Base-by-base conservation (phyloP, 2,797 vertebrate genomes). In the Caiman crocodilus region DNA sequence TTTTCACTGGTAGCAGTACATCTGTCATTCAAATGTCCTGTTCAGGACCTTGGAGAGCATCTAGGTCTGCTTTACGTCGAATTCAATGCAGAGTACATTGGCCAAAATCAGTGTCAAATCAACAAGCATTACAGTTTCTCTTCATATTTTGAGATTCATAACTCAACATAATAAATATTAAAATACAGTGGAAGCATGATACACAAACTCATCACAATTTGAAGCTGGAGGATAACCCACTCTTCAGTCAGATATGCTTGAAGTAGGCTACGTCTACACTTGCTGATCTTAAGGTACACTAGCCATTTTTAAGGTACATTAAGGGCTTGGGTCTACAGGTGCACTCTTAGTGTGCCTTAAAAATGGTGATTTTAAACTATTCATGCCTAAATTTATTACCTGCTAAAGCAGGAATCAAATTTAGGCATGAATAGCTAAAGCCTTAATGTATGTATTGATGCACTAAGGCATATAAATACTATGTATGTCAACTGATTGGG, bases 11-110 rank as follows among this genome's bases (percentile, higher is more conserved):
- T 79, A 90, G 84, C 50, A 78, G 73, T 67, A 79, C 2, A 10
- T 80, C 89, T 79, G 2, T 0, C 90, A 91, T 55, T 65, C 90
- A 75, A 56, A 71, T 14, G 5, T 71, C 21, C 4, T 50, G 84
- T 97, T 97, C 98, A 98, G 98, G 3, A 98, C 98, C 97, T 95
- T 93, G 98, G 98, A 98, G 96, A 98, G 98, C 85, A 25, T 73
- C 76, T 2, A 7, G 5, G 75, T 50, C 73, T 73, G 30, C n/a
- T 76, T 82, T 67, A 10, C 13, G 42, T 16, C 0, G 0, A 4
- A 0, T 60, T 57, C 30, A 0, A 1, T 0, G 2, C 15, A 5
- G 16, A 3, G 16, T 0, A 0, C 28, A 10, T 25, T 75, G 55
- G 80, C 16, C 28, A 25, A 69, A 76, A 35, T 60, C 42, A 50